Conservation (phyloP, 2,888 invertebrate species). For the Dryobota labecula region DNA sequence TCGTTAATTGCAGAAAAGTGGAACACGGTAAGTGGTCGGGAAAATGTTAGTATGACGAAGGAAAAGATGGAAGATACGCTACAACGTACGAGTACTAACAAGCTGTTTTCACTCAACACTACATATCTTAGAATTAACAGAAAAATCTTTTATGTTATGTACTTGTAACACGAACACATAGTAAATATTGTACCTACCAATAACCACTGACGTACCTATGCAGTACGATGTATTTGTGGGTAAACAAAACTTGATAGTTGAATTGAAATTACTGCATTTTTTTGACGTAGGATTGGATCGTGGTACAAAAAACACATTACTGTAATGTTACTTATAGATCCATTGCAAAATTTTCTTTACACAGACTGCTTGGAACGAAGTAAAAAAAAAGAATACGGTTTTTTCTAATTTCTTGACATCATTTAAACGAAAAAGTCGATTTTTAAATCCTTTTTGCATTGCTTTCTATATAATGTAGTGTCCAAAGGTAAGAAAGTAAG, state of each 20-base stretch:
- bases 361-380: too few relatives aligned
- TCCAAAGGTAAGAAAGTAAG: slow-evolving; percentile 19
- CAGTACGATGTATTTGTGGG: neutral
- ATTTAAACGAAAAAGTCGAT: neutral
- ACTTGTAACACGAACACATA: neutral
- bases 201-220: neutral
- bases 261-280: neutral
- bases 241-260: neutral
- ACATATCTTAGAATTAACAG: slow-evolving; percentile 35
- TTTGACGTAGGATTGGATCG: neutral
- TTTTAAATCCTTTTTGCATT: neutral
- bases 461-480: slow-evolving; percentile 4
- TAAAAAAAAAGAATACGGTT: neutral
- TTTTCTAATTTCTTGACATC: neutral
- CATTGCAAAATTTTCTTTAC: neutral
- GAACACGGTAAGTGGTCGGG: slow-evolving; percentile 28
- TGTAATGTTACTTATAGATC: neutral
- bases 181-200: neutral
- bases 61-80: slow-evolving; percentile 40
- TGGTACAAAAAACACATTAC: neutral
- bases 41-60: slow-evolving; percentile 35
- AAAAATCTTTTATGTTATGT: slow-evolving; percentile 15
- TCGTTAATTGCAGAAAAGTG: slow-evolving; percentile 52
- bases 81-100: slow-evolving; percentile 31
- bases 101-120: slow-evolving; percentile 30